Evolutionary conservation across 2,797 vertebrate species (phyloP).

Genomic region (Myiotriccus ornatus): DNA sequence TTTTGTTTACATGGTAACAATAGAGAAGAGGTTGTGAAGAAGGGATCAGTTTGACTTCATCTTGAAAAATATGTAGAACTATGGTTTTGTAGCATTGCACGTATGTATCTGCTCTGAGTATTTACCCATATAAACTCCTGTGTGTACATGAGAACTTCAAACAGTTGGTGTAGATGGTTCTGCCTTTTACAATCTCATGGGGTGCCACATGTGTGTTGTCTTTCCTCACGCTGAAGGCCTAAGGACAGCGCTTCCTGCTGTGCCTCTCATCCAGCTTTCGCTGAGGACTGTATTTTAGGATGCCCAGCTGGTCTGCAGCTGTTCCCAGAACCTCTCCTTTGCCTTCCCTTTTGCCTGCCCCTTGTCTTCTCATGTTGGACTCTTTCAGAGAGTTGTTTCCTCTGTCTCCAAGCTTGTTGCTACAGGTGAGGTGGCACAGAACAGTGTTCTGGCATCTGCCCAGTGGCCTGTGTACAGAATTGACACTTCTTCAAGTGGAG

Average conservation of each 20-base stretch:
- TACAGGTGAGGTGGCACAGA: not conserved
- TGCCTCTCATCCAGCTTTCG: not conserved
- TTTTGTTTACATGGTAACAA: not conserved
- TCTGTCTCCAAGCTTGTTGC: not conserved
- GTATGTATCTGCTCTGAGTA: not conserved
- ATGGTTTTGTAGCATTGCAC: not conserved
- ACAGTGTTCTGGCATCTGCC: not conserved
- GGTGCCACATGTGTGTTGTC: not conserved
- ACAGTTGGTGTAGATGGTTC: not conserved
- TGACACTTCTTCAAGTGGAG: not conserved
- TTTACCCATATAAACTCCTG: not conserved
- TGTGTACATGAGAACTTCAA: not conserved
- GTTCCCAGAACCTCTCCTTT: not conserved
- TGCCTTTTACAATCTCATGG: not conserved
- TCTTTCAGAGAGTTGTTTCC: not conserved
- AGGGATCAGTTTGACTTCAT: not conserved
- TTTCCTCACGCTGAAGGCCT: not conserved
- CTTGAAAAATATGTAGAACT: not conserved
- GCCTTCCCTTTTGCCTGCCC: not conserved
- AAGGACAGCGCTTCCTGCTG: not conserved
- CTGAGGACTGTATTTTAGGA: not conserved
- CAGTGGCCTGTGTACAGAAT: not conserved
- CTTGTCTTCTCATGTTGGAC: not conserved
- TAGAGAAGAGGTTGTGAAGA: not conserved
- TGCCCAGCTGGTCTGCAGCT: constrained; percentile 42